A percentile compares a stretch with the other conserved stretches of the same genome.
phyloP scores from a whole-genome alignment of 1,140 invertebrate species.

The Drosophila bocqueti region DNA sequence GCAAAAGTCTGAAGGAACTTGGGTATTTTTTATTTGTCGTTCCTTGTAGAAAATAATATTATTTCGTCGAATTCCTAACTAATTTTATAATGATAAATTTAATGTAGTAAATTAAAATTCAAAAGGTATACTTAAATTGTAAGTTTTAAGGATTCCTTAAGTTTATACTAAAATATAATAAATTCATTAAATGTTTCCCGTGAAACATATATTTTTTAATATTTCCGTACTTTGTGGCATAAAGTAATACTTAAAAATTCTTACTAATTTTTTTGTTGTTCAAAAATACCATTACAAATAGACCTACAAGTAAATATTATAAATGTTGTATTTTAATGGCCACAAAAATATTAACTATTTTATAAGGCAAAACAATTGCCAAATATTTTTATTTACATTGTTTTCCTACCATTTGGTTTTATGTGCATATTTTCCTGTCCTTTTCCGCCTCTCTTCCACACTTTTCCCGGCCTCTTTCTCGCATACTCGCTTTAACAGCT shows the following conservation, averaged over 20 bases:
- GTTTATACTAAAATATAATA: neutral
- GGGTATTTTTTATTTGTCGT: neutral
- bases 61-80: no score
- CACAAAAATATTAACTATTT: neutral
- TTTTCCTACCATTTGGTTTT: neutral
- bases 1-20: neutral
- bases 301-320: neutral
- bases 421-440: neutral
- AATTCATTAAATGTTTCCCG: neutral
- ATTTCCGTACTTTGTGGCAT: no score
- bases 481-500: slow-evolving; percentile 1
- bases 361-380: neutral
- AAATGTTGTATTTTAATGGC: neutral
- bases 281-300: no score
- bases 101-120: neutral
- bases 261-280: neutral
- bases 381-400: neutral
- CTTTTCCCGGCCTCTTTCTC: neutral
- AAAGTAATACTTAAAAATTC: no score
- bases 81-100: neutral
- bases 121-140: no score
- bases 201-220: neutral
- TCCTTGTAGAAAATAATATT: neutral
- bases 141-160: neutral
- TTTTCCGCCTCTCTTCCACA: neutral